phyloP scores from a whole-genome alignment of 2,888 invertebrate species.

The Chromoteleia sp. region DNA sequence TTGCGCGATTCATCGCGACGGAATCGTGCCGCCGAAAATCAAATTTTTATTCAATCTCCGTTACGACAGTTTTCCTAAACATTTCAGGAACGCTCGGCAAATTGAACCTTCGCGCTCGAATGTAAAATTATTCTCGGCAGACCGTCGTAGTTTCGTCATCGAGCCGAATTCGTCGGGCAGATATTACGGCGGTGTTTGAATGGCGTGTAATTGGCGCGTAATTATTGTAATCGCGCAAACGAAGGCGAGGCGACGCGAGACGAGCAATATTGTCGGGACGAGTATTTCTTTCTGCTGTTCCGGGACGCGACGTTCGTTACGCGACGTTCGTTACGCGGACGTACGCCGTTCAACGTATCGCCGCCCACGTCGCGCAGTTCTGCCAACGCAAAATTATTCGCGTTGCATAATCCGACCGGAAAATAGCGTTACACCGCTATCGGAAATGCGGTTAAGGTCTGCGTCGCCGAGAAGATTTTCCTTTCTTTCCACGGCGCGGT shows the following conservation, averaged over 20 bases:
- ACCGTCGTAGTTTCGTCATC: too few species aligned
- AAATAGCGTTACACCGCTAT: conserved; percentile 31
- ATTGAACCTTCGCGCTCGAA: conserved; percentile 5
- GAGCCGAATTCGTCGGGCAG: too few species aligned
- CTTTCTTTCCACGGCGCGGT: conserved; percentile 1
- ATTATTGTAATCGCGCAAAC: conserved; percentile 6
- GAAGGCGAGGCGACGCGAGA: not conserved
- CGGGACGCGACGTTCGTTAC: too few species aligned
- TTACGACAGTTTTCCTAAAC: conserved; percentile 14
- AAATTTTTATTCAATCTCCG: conserved; percentile 23
- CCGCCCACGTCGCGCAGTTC: conserved; percentile 35
- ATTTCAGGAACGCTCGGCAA: conserved; percentile 14
- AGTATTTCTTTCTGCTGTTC: not conserved
- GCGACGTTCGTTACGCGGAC: conserved; percentile 53
- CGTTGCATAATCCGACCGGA: conserved; percentile 48
- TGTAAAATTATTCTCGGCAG: conserved; percentile 36
- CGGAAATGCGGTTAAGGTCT: conserved; percentile 28
- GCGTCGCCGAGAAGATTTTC: not conserved
- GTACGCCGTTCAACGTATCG: conserved; percentile 31
- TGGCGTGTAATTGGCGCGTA: conserved; percentile 35
- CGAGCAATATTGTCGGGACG: not conserved
- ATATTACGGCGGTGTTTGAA: conserved; percentile 36
- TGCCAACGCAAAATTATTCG: conserved; percentile 33
- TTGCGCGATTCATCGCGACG: too few species aligned
- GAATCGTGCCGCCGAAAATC: conserved; percentile 15